These are phyloP conservation scores for Cheilosia urbana DNA, from an alignment of 2,888 invertebrate species.

Conservation along the genomic window DNA sequence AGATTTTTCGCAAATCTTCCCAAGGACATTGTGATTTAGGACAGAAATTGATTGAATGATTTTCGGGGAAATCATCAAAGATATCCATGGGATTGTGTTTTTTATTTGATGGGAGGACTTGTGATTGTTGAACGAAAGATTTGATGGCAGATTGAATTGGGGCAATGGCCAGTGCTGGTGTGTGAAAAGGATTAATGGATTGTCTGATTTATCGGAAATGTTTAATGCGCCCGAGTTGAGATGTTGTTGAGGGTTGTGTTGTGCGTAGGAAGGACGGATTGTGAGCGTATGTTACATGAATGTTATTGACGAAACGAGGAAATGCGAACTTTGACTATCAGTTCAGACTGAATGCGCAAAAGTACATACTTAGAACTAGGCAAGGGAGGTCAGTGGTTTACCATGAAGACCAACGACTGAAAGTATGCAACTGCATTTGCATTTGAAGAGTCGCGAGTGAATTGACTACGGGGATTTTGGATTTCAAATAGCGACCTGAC, in stretches of 20 bases:
- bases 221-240: not conserved
- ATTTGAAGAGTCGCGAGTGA: no score
- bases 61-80: constrained; percentile 43
- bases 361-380: not conserved
- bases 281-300: no score
- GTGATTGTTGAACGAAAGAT: constrained; percentile 39
- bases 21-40: constrained; percentile 18
- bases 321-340: not conserved
- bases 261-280: no score
- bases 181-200: constrained; percentile 30
- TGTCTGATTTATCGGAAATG: not conserved
- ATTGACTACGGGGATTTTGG: no score
- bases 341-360: not conserved
- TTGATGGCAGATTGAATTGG: constrained; percentile 40
- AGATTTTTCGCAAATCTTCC: not conserved
- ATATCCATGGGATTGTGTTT: constrained; percentile 41
- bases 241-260: no score
- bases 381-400: not conserved
- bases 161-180: constrained; percentile 7
- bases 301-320: not conserved
- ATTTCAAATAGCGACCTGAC: no score
- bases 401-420: no score
- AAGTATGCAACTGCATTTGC: no score
- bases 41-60: constrained; percentile 57
- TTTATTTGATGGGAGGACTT: constrained; percentile 31